A percentile compares a stretch with the other conserved stretches of the same genome.
Conservation (phyloP, 2,113 vertebrate species). For the Paramormyrops kingsleyae region DNA sequence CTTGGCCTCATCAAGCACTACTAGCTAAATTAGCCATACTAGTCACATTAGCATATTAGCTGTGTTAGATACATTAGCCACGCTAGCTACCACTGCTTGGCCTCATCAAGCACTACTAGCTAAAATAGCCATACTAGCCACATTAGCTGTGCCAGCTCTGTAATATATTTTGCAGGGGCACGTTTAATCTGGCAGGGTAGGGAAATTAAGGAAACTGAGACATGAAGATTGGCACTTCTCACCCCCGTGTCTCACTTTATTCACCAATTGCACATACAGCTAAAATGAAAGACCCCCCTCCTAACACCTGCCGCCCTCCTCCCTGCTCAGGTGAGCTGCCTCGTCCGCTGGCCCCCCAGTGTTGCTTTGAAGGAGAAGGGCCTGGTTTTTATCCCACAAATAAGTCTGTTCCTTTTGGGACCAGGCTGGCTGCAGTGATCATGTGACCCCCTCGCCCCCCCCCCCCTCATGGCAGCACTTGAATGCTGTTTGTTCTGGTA, state of each 20-base stretch:
- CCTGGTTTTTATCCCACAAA: background rate
- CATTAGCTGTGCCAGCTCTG: background rate
- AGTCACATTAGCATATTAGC: too few relatives aligned
- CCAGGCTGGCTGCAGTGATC: background rate
- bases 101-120: too few relatives aligned
- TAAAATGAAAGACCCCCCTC: background rate
- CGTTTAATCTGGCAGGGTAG: background rate
- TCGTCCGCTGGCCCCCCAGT: background rate
- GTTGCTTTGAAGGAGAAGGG: background rate
- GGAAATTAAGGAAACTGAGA: background rate
- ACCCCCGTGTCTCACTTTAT: background rate
- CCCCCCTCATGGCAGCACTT: background rate
- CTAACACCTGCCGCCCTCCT: background rate
- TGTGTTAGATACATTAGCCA: too few relatives aligned
- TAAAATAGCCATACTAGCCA: background rate
- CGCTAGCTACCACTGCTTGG: background rate
- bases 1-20: background rate
- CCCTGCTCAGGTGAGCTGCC: background rate
- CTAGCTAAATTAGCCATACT: background rate
- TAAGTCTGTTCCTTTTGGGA: background rate
- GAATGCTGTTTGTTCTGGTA: conserved; percentile 42
- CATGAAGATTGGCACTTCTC: background rate
- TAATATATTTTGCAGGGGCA: background rate
- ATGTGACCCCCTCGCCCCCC: background rate
- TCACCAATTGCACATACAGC: background rate